A percentile compares a stretch with the other conserved stretches of the same genome.
These are phyloP conservation scores for Herpetotheres cachinnans DNA, from an alignment of 2,113 vertebrate species.

Conservation along the genomic window DNA sequence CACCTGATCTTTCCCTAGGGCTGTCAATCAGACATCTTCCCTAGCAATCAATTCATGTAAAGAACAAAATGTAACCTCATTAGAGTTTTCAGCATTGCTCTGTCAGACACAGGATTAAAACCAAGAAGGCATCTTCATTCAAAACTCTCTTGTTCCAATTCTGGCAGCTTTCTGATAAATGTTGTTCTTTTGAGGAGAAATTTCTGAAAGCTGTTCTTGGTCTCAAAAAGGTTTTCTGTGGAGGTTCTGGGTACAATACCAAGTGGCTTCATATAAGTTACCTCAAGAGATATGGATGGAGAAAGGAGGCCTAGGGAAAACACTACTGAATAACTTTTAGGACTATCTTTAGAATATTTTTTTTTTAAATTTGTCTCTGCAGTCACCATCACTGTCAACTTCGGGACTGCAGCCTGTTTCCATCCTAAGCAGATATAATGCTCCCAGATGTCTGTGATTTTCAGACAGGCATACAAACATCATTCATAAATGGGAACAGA, in stretches of 20 bases:
- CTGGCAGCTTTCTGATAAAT: neutral
- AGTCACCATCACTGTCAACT: neutral
- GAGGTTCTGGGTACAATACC: neutral
- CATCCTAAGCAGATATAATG: neutral
- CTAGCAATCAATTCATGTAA: neutral
- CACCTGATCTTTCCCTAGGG: neutral
- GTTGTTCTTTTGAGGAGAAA: neutral
- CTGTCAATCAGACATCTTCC: constrained; percentile 12
- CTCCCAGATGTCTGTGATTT: neutral
- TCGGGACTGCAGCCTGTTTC: neutral
- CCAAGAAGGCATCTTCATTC: neutral
- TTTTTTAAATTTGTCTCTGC: neutral
- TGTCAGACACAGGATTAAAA: constrained; percentile 5
- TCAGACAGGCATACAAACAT: neutral
- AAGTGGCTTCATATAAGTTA: neutral
- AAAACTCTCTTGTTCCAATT: neutral
- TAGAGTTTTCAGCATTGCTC: neutral
- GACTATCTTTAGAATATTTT: neutral
- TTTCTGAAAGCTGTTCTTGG: neutral
- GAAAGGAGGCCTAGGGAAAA: neutral
- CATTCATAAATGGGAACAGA: neutral
- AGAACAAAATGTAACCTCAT: constrained; percentile 35
- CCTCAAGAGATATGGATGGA: neutral
- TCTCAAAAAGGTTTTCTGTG: neutral
- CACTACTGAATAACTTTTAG: neutral